A percentile compares a stretch with the other conserved stretches of the same genome.
These are phyloP conservation scores for Enoplosus armatus DNA, from an alignment of 2,797 vertebrate species.

Conservation along the genomic window DNA sequence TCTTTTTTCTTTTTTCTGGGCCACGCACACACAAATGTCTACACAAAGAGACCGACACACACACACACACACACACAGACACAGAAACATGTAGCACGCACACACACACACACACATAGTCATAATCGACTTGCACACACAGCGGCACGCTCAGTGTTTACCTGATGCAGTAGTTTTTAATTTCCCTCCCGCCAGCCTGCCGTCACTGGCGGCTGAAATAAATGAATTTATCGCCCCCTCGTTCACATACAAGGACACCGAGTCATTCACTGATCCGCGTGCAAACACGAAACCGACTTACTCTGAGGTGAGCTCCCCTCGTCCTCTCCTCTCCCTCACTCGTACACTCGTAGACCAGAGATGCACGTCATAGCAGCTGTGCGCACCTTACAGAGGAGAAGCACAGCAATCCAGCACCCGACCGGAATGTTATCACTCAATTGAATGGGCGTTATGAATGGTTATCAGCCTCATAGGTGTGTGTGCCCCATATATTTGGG, in stretches of 20 bases:
- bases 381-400: too few relatives aligned
- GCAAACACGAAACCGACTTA: constrained; percentile 24
- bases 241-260: constrained; percentile 53
- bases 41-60: constrained; percentile 2
- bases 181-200: constrained; percentile 53
- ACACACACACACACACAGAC: constrained; percentile 2
- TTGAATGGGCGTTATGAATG: too few relatives aligned
- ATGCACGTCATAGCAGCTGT: too few relatives aligned
- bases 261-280: constrained; percentile 38
- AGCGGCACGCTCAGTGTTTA: constrained; percentile 37
- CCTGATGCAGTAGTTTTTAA: constrained; percentile 57
- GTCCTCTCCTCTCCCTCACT: background rate
- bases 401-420: too few relatives aligned
- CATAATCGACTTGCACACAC: background rate
- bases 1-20: constrained; percentile 46
- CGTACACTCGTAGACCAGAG: background rate
- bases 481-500: too few relatives aligned
- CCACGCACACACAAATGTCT: constrained; percentile 9
- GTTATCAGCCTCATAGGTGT: too few relatives aligned
- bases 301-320: constrained; percentile 1
- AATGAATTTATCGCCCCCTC: constrained; percentile 57
- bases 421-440: too few relatives aligned
- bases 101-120: background rate
- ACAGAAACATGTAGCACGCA: background rate
- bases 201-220: constrained; percentile 44